Evolutionary conservation across 2,113 vertebrate species (phyloP), one percentile per base, ranked within the genome.

Genomic region (Macheiramphus alcinus): DNA sequence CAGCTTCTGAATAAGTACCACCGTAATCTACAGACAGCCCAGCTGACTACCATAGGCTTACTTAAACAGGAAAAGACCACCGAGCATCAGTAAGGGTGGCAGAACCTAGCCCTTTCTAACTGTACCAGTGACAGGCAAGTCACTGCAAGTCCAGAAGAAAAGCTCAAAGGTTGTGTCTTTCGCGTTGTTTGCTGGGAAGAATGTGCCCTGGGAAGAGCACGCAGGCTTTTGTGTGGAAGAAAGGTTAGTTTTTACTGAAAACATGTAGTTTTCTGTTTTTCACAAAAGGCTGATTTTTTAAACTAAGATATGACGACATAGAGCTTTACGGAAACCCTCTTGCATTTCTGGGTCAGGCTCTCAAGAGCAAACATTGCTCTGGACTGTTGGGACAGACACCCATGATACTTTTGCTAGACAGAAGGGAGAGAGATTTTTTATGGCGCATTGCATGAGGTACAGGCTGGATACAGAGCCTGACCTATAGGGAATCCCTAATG

Each of bases 251-350:
- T 82, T 48, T n/a, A 52, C n/a, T 45, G 48, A 55, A 71, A 89
- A 72, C 2, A 7, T 21, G 11, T 7, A 18, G 25, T n/a, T 58
- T 32, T 13, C 56, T 31, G 32, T 3, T 42, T 59, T 78, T 43
- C n/a, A 34, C 11, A 7, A 38, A 43, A 50, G 31, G 40, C 12
- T 48, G 27, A 36, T 27, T 36, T 85, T 74, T 48, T 3, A 45
- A 45, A 58, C 22, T 34, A 50, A 55, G 16, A n/a, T 31, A 4
- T 1, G 3, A 43, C 3, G 3, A 29, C 0, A 3, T 1, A 53
- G 11, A 63, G 11, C 2, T 1, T 32, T 50, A 42, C 17, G 62
- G 66, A 90, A 79, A 58, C 11, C 3, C 9, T 75, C 31, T 26
- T 42, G 11, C 19, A 45, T 53, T 85, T 66, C 47, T 67, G 19